Evolutionary conservation across 2,888 invertebrate species (phyloP), one percentile per base, ranked within the genome.

Genomic region (Bhutanitis thaidina): DNA sequence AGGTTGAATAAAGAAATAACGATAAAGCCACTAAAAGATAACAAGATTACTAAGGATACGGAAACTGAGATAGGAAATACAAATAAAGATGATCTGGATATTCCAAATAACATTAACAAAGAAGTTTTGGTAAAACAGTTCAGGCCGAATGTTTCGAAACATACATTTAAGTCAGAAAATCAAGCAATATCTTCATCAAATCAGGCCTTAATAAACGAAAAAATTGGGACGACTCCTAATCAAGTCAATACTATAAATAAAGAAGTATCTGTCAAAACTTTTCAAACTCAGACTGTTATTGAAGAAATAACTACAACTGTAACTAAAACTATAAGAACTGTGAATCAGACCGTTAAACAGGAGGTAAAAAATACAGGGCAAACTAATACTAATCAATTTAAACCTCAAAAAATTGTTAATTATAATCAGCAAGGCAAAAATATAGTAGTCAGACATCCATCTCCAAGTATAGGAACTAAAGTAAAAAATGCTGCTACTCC

Each of bases 301-400:
- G 75, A 89, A 73, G 89, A 89, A 72, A 80, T 89, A 30, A 89
- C 88, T 5, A 88, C 88, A 43, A 89, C 89, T 27, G 87, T 89
- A 1, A 89, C 89, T 7, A 87, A 87, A 76, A 89, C 88, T 7
- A 80, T 89, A 56, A 77, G 86, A 62, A 87, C 85, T 14, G 78
- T 88, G 0, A 88, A 86, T 57, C 82, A 86, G 64, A 77, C 77
- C 25, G 66, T 74, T 15, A 82, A 85, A 53, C 80, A 86, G 64
- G 77, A 82, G 66, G 63, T 79, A 27, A 72, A 70, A 56, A 78
- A 70, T 57, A 58, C 64, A 37, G 67, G 54, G 43, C 76, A 78
- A 54, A 62, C 58, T n/a, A 61, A 49, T 52, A 56, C 61, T 36
- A 55, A 52, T 48, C 57, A 68, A 9, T 57, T 65, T 29, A 60